Base-by-base conservation (phyloP, 2,113 vertebrate genomes). In the Barbus barbus region DNA sequence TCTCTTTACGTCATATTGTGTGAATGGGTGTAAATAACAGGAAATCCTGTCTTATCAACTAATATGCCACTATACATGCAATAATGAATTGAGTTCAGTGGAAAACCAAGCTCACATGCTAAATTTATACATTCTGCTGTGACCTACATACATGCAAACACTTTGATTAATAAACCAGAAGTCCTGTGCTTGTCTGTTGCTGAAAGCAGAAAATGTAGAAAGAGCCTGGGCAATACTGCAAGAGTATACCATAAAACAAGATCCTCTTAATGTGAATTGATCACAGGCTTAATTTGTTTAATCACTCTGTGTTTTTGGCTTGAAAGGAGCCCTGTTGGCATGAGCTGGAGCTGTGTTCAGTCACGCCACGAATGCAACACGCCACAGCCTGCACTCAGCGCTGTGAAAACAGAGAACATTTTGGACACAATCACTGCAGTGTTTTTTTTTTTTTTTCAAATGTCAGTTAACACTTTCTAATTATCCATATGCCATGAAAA, bases 21-120 rank as follows among this genome's bases (percentile, higher is more conserved):
- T 58, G 14, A 77, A 60, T 12, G 31, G 5, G 46, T 38, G 20
- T 61, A 78, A 60, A 60, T 78, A 78, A 78, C 76, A 78, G 36
- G 33, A 41, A 61, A 78, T 78, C 76, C 22, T 2, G 1, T 61
- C 22, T n/a, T 24, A 14, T 22, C 11, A 72, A 72, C 69, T 22
- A 24, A 41, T 41, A 38, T 33, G 16, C 20, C 18, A 13, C 36
- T 71, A n/a, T 22, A 72, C 63, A 2, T 72, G 11, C 5, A 24
- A 72, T 67, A 33, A 67, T 38, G 65, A 36, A 36, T 38, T 8
- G 1, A 5, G 5, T 8, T 44, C 22, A 44, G 38, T 72, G 38
- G 36, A 72, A 72, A 72, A 72, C 65, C 69, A 16, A 24, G 38
- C 38, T 11, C 5, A 13, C 36, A n/a, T 41, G 69, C 31, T 69